Evolutionary conservation across 2,888 invertebrate genomes (phyloP).

Genomic region (Zhengitettix transpicula): DNA sequence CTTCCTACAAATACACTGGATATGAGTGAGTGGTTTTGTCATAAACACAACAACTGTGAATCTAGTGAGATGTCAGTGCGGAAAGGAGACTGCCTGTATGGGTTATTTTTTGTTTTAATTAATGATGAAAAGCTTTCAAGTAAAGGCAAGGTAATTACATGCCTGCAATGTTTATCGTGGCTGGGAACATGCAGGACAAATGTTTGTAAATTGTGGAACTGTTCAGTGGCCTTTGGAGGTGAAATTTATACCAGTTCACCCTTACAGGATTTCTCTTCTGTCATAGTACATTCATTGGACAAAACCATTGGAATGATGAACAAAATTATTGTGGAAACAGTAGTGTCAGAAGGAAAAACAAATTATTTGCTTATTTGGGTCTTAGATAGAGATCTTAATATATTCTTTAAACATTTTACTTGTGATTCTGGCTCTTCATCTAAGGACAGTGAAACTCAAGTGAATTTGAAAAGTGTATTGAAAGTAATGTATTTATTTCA

Average conservation of each 20-base stretch:
- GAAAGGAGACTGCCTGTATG: slow-evolving; percentile 40
- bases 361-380: slow-evolving; percentile 42
- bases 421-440: not conserved
- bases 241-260: slow-evolving; percentile 14
- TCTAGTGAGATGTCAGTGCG: slow-evolving; percentile 18
- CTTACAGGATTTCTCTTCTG: slow-evolving; percentile 32
- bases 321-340: slow-evolving; percentile 36
- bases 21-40: slow-evolving; percentile 50
- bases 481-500: slow-evolving; percentile 41
- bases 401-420: slow-evolving; percentile 20
- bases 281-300: slow-evolving; percentile 33
- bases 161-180: slow-evolving; percentile 40
- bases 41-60: slow-evolving; percentile 26
- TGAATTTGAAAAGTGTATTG: slow-evolving; percentile 32
- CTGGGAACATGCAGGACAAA: slow-evolving; percentile 28
- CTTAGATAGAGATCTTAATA: slow-evolving; percentile 40
- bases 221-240: slow-evolving; percentile 31
- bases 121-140: slow-evolving; percentile 19
- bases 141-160: slow-evolving; percentile 25
- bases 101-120: slow-evolving; percentile 36
- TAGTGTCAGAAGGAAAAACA: slow-evolving; percentile 26
- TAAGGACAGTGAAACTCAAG: not conserved
- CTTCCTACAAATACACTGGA: slow-evolving; percentile 41
- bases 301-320: slow-evolving; percentile 35
- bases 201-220: slow-evolving; percentile 36